Evolutionary conservation across 2,113 vertebrate genomes (phyloP), one percentile per base, ranked within the genome.

Genomic region (Myiagra hebetior): DNA sequence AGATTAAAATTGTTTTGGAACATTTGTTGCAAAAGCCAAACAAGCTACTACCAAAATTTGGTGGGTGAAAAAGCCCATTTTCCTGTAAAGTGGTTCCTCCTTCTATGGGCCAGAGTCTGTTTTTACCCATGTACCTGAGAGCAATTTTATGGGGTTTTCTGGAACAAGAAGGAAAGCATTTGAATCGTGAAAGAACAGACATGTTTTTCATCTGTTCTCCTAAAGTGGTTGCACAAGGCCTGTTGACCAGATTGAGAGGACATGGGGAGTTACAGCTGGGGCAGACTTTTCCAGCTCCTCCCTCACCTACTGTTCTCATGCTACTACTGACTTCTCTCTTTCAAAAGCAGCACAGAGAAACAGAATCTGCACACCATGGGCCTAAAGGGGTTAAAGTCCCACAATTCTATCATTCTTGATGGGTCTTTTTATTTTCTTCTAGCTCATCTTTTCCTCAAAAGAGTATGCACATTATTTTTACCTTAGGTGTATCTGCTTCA

Each of bases 391-490:
- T 95, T 92, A 91, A 95, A 83, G 42, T 28, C 46, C 69, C 24
- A 73, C 39, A 49, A 2, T 76, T 89, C 65, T 35, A 33, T 91
- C 62, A n/a, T 41, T 76, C 55, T 80, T 72, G 63, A 92, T 68
- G 37, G 37, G 39, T 85, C 73, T 69, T 95, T 92, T 91, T 80
- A 83, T 88, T 90, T 92, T 85, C 79, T 83, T 89, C 47, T 50
- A 30, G 56, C 78, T 82, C 76, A 50, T 94, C 70, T 82, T 80
- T 74, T 67, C 28, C 52, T 72, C 52, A 85, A 52, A 96, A 70
- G 47, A 67, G 56, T 28, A 62, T 41, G 76, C 75, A 60, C 87
- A 63, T 92, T 84, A 88, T 90, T 96, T 96, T 96, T 97, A 92
- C 73, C 65, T 87, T 83, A 90, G 81, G 57, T 95, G 63, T 95